Conservation (phyloP, 2,113 vertebrate species). For the Ondatra zibethicus region DNA sequence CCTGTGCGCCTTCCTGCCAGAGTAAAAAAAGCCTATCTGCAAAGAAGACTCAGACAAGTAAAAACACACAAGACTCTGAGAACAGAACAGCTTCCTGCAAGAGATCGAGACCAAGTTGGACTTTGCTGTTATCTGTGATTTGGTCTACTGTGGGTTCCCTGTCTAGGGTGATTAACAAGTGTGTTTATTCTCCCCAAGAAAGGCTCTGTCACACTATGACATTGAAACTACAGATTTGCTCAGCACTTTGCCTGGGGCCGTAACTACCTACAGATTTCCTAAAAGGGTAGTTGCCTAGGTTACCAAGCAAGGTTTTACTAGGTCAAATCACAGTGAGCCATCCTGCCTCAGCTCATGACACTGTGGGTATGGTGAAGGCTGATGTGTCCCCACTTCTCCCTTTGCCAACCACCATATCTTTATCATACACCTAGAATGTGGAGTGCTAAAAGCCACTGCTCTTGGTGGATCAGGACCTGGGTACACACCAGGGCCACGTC, state of each 20-base stretch:
- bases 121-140: background rate
- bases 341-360: background rate
- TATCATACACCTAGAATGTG: constrained; percentile 83
- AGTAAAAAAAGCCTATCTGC: background rate
- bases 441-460: constrained; percentile 79
- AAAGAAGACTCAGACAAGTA: background rate
- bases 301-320: background rate
- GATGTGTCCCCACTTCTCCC: background rate
- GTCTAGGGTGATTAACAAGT: background rate
- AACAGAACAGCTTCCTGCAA: background rate
- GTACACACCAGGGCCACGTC: constrained; percentile 76
- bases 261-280: background rate
- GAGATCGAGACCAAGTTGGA: background rate
- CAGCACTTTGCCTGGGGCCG: background rate
- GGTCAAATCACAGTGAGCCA: background rate
- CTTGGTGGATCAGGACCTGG: background rate
- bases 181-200: background rate
- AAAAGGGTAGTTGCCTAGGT: background rate
- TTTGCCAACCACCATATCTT: constrained; percentile 76
- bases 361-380: background rate
- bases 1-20: background rate
- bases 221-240: background rate
- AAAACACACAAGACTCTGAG: background rate
- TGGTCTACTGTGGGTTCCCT: background rate
- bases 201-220: background rate